Base-by-base conservation (phyloP, 2,797 vertebrate species). In the Moxostoma hubbsi region DNA sequence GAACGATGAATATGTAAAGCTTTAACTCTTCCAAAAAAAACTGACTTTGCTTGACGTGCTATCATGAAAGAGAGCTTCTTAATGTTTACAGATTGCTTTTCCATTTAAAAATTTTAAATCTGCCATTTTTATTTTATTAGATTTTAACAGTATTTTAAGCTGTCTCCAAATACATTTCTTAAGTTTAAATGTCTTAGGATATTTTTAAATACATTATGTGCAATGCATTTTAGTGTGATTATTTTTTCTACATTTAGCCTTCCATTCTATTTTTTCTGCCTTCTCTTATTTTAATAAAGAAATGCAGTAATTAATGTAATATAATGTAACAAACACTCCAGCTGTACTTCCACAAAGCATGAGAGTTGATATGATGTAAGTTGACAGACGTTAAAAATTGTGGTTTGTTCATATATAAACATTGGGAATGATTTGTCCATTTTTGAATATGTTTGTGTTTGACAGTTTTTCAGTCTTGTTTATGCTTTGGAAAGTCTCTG, bases 141-240 rank as follows among this genome's bases (percentile, higher is more conserved):
- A 18, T 77, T 47, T 73, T 63, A 62, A 61, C 66, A 53, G 55
- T 69, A 61, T 77, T 77, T 75, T 50, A n/a, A n/a, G 6, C 6
- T 15, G 45, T 59, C 50, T 77, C 24, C 57, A 77, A 77, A 69
- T 46, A 46, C n/a, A 77, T 53, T 51, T 45, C 46, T 61, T 62
- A 61, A 53, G 8, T 67, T 59, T 76, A 6, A 51, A 59, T 76
- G 74, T 51, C 45, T 43, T 50, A n/a, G 62, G 43, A 15, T 76
- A 16, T 67, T 11, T 66, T 66, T 73, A 6, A 75, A 75, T 36
- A 45, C 36, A 62, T 77, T 16, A 4, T 53, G 10, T 53, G 58
- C 66, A 70, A 54, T 70, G 54, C 54, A 5, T 6, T 43, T 76
- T 12, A 8, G 47, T 76, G 46, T 70, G 45, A 62, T 69, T 12